Base-by-base conservation (phyloP, 1,140 invertebrate species). In the Melitaea cinxia region DNA sequence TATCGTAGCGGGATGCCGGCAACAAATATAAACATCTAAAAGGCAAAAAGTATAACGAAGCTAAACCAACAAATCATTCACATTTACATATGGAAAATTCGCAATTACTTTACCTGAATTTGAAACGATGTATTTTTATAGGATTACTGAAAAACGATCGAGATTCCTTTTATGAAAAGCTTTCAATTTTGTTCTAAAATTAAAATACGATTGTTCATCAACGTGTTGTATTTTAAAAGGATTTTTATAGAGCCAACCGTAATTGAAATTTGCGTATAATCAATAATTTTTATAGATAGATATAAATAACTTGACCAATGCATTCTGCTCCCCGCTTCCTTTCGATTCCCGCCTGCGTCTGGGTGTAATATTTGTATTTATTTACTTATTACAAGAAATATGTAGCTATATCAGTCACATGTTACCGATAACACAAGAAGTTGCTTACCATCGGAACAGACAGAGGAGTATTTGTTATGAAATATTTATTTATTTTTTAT, bases 11-110 rank as follows among this genome's bases (percentile, higher is more conserved):
- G 52, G 49, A 30, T 30, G 45, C 14, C 53, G 37, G 23, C 15
- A 30, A 57, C 47, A 64, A 65, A 65, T 52, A 58, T 57, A 65
- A 42, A 65, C 53, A 50, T 17, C 19, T 15, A 52, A 65, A 65
- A 45, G 24, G 42, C 47, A 65, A 65, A 62, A 65, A 65, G 62
- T 65, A 50, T 58, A 52, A 54, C 54, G 33, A 52, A 65, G 54
- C 33, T 52, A 65, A 65, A 58, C 28, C 62, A 65, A 58, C 62
- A 65, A 65, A 65, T 58, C 62, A 58, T 57, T 28, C 62, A n/a
- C 19, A 65, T 65, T 57, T 52, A 39, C 53, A 64, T 57, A 65
- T 65, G 47, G 45, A 52, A 58, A 58, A 35, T 33, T 15, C 30
- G 10, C 55, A 54, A 52, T 65, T 58, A 58, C 17, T 56, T 26